Conservation (phyloP, 1,140 invertebrate genomes). For the Popillia japonica region DNA sequence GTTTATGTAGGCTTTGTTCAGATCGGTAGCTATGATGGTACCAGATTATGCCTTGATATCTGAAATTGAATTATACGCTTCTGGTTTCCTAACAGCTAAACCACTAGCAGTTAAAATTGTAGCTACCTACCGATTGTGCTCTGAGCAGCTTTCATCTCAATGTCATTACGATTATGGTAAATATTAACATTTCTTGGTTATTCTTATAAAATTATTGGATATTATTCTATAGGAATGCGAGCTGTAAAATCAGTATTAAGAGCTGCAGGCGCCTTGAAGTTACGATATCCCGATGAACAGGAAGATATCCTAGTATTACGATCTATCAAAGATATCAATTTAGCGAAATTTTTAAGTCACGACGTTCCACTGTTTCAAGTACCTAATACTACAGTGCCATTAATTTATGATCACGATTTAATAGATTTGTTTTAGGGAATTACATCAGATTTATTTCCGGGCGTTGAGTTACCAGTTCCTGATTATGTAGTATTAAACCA, state of each 20-base stretch:
- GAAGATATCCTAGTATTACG: constrained; percentile 84
- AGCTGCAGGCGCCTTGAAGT: constrained; percentile 88
- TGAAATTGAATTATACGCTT: too few species aligned
- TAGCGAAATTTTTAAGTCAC: constrained; percentile 89
- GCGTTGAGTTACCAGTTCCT: constrained; percentile 76
- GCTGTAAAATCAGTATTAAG: constrained; percentile 89
- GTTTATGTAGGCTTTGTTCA: constrained; percentile 86
- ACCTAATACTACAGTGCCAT: not conserved
- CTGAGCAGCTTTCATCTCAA: constrained; percentile 93
- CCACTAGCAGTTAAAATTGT: constrained; percentile 94
- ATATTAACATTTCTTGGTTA: not conserved
- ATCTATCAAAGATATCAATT: constrained; percentile 93
- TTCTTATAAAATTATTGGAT: not conserved
- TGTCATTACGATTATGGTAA: constrained; percentile 95
- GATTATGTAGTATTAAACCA: constrained; percentile 73
- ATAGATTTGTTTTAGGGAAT: constrained; percentile 72
- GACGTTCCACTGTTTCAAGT: constrained; percentile 88
- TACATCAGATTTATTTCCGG: constrained; percentile 90
- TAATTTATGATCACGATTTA: not conserved
- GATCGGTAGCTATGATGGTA: constrained; percentile 98
- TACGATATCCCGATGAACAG: constrained; percentile 85
- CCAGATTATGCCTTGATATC: constrained; percentile 95
- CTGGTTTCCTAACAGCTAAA: constrained; percentile 88
- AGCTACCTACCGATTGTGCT: constrained; percentile 91
- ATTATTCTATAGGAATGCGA: constrained; percentile 80